phyloP scores from a whole-genome alignment of 2,113 vertebrate genomes.

The Caloenas nicobarica region DNA sequence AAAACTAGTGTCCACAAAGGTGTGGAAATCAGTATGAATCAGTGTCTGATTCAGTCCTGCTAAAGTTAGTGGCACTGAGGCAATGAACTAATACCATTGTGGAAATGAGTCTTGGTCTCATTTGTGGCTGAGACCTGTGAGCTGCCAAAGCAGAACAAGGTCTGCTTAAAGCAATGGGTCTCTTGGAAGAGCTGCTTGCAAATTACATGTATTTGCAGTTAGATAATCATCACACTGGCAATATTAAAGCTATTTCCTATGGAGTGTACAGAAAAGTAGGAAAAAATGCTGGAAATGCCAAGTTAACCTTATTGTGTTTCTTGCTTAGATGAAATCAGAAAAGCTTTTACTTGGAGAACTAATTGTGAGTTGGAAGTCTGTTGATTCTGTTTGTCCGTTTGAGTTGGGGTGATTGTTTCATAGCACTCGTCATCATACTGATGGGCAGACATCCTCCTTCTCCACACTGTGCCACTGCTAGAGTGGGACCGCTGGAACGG shows the following conservation, averaged over 20 bases:
- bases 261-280: background rate
- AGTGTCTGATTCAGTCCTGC: background rate
- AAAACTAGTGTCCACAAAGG: background rate
- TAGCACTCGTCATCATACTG: accelerated
- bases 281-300: background rate
- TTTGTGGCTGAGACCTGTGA: background rate
- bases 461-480: accelerated
- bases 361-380: background rate
- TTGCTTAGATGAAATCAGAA: background rate
- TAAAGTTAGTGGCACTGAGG: background rate
- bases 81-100: background rate
- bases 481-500: background rate
- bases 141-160: background rate
- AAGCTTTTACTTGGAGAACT: background rate
- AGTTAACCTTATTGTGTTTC: background rate
- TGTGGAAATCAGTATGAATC: background rate
- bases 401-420: background rate
- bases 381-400: background rate
- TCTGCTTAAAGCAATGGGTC: background rate
- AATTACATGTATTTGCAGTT: background rate
- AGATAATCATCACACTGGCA: background rate
- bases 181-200: background rate
- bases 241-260: background rate
- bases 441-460: background rate
- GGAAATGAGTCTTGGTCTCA: background rate